phyloP scores from a whole-genome alignment of 2,888 invertebrate species.

The Auanema sp. region DNA sequence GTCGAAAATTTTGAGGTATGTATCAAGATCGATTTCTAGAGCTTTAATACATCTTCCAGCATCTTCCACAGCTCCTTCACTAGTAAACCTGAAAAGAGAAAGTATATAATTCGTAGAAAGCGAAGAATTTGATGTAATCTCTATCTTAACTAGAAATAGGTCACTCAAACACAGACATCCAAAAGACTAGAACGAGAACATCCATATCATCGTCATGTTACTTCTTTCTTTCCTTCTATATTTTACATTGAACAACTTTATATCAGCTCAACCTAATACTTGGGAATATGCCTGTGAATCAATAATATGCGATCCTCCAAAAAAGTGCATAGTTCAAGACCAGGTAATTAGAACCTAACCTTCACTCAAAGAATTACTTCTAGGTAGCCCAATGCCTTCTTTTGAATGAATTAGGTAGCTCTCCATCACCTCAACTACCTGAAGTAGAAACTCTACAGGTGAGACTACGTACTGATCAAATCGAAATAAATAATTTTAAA shows the following conservation, averaged over 20 bases:
- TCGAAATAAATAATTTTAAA: background rate
- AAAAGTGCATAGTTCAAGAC: slow-evolving; percentile 37
- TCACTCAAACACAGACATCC: background rate
- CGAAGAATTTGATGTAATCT: background rate
- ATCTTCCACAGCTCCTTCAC: slow-evolving; percentile 26
- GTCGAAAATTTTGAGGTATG: slow-evolving; percentile 30
- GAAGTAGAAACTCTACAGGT: background rate
- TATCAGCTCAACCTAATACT: background rate
- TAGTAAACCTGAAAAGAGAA: slow-evolving; percentile 30
- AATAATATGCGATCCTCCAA: slow-evolving; percentile 46
- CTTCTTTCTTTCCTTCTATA: slow-evolving; percentile 5
- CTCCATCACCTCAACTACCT: slow-evolving; percentile 7
- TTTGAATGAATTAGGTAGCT: slow-evolving; percentile 10
- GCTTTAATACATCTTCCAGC: slow-evolving; percentile 28
- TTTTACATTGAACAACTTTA: background rate
- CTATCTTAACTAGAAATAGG: background rate
- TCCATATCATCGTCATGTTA: slow-evolving; percentile 5
- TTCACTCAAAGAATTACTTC: background rate
- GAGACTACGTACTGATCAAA: background rate
- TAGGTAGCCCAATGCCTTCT: slow-evolving; percentile 44
- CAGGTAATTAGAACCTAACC: slow-evolving; percentile 23
- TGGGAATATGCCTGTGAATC: slow-evolving; percentile 32
- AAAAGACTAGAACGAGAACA: slow-evolving; percentile 2
- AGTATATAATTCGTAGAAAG: slow-evolving; percentile 2
- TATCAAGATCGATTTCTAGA: slow-evolving; percentile 25